A percentile compares a stretch with the other conserved stretches of the same genome.
Evolutionary conservation across 2,797 vertebrate species (phyloP).

Genomic region (Sebastes melanostomus): DNA sequence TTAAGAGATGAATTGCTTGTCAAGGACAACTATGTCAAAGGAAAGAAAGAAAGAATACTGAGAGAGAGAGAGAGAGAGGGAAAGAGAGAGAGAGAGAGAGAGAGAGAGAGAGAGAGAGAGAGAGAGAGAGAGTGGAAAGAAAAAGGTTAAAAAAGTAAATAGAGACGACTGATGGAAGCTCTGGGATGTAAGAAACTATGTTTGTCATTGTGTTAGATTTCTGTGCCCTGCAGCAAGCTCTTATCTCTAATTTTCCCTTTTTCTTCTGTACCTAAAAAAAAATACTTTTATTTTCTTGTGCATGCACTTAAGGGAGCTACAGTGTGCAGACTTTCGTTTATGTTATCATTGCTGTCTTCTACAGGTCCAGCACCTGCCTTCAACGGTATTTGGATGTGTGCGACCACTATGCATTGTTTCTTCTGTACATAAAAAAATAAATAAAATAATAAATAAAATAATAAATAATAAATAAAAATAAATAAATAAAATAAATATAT

Average conservation of each 20-base stretch:
- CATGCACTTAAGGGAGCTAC: neutral
- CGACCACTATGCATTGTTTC: neutral
- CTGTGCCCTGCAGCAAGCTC: conserved; percentile 7
- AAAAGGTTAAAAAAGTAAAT: neutral
- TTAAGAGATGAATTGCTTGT: neutral
- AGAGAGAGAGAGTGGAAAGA: neutral
- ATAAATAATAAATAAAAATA: too few relatives aligned
- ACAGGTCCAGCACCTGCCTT: neutral
- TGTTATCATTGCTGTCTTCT: neutral
- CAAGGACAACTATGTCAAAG: neutral
- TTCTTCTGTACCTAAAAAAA: neutral
- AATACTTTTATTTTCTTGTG: neutral
- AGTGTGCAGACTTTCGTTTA: neutral
- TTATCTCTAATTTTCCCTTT: neutral
- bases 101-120: neutral
- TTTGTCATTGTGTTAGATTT: neutral
- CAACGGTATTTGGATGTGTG: neutral
- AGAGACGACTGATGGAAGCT: neutral
- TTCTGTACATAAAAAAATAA: neutral
- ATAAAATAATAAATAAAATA: too few relatives aligned
- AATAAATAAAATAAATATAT: too few relatives aligned
- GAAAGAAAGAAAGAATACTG: neutral
- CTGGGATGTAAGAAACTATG: neutral
- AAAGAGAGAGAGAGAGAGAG: neutral
- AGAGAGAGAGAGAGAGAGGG: neutral